Evolutionary conservation across 2,113 vertebrate genomes (phyloP).

Genomic region (Mirounga angustirostris): DNA sequence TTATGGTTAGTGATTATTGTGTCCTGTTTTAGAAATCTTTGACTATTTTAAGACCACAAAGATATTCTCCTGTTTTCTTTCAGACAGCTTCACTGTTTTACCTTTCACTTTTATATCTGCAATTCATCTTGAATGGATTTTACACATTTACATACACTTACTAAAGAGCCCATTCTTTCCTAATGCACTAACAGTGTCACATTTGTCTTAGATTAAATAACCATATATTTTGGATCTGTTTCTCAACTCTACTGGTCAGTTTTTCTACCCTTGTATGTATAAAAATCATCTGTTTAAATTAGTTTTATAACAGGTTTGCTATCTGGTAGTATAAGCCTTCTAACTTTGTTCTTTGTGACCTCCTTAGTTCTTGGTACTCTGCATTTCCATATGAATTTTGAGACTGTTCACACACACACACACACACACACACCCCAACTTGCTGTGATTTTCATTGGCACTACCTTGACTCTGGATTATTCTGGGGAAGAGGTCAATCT

Average conservation of each 20-base stretch:
- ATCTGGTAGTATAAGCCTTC: not conserved
- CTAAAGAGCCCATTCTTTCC: not conserved
- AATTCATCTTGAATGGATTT: not conserved
- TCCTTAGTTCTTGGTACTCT: not conserved
- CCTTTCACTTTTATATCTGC: not conserved
- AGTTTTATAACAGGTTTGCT: not conserved
- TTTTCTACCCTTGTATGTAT: not conserved
- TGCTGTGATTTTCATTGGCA: not conserved
- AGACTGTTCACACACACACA: not conserved
- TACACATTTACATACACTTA: not conserved
- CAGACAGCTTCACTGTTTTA: not conserved
- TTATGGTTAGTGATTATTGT: not conserved
- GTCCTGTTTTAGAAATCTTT: not conserved
- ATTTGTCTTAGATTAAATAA: not conserved
- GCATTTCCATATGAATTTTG: not conserved
- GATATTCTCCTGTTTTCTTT: not conserved
- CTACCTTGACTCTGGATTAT: not conserved
- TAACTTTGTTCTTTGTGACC: not conserved
- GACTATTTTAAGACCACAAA: not conserved
- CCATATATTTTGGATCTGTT: not conserved
- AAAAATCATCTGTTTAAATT: not conserved
- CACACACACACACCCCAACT: not conserved
- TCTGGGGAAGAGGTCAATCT: not conserved
- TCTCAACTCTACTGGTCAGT: not conserved
- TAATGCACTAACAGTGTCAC: not conserved